Evolutionary conservation across 2,888 invertebrate species (phyloP).

Genomic region (Xylocampa areola): DNA sequence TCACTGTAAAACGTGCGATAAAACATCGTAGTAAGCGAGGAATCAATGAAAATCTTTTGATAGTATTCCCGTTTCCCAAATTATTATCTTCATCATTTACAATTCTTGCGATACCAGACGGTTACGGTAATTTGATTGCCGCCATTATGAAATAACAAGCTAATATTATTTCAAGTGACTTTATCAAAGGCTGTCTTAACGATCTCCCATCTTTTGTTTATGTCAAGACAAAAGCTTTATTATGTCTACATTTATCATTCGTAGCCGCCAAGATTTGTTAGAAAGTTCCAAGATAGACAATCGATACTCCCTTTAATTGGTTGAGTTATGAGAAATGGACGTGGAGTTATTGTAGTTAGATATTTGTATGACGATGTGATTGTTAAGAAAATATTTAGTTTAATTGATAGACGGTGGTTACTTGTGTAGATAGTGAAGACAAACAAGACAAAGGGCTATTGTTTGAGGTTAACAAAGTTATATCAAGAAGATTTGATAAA

Average conservation of each 20-base stretch:
- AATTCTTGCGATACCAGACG: constrained; percentile 10
- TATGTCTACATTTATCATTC: constrained; percentile 12
- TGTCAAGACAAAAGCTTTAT: constrained; percentile 10
- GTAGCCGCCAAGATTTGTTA: constrained; percentile 11
- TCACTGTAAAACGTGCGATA: too few species aligned
- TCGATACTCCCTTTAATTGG: constrained; percentile 6
- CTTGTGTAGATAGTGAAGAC: too few species aligned
- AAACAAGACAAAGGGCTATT: neutral
- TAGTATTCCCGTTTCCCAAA: neutral
- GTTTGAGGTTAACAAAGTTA: neutral
- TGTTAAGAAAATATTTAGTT: neutral
- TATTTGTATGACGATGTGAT: neutral
- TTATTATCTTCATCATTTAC: constrained; percentile 5
- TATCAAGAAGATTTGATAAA: neutral
- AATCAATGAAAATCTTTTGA: neutral
- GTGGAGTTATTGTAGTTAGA: neutral
- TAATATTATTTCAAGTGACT: constrained; percentile 27
- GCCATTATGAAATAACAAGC: constrained; percentile 16
- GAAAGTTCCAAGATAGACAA: constrained; percentile 1
- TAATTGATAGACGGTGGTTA: neutral
- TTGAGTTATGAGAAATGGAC: constrained; percentile 7
- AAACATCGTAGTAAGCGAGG: neutral
- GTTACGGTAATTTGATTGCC: constrained; percentile 13
- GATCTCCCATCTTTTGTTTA: constrained; percentile 24
- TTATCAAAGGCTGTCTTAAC: constrained; percentile 17